These are phyloP conservation scores for Ovibos moschatus DNA, from an alignment of 2,113 vertebrate genomes.

Conservation along the genomic window DNA sequence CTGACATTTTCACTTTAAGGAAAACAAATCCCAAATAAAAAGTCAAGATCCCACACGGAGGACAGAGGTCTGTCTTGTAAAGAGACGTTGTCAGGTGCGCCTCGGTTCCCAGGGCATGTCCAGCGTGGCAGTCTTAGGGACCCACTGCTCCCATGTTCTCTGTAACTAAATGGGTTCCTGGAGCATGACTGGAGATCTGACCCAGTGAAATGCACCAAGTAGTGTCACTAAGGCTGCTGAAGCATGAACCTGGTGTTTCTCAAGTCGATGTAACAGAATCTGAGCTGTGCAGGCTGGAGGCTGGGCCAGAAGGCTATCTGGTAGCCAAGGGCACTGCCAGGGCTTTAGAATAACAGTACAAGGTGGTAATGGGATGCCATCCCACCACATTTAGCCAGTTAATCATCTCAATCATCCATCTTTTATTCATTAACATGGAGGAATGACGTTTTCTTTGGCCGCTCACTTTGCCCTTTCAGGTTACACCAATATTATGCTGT, in stretches of 20 bases:
- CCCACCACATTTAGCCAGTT: not conserved
- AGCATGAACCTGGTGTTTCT: conserved; percentile 52
- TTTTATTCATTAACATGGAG: conserved; percentile 40
- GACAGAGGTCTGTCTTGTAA: not conserved
- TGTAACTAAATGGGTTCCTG: not conserved
- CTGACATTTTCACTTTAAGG: not conserved
- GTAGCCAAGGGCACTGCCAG: conserved; percentile 23
- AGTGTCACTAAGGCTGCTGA: not conserved
- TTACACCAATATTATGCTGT: not conserved
- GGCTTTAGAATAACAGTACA: not conserved
- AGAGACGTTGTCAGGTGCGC: not conserved
- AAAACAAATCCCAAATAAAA: conserved; percentile 18
- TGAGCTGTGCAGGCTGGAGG: not conserved
- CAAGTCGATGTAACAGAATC: conserved; percentile 22
- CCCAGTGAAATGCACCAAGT: not conserved
- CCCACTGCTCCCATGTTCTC: not conserved
- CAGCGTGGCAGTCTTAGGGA: not conserved
- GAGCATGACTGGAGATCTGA: conserved; percentile 8
- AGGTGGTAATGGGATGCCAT: not conserved
- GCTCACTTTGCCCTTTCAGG: not conserved
- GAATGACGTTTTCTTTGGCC: not conserved
- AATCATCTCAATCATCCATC: not conserved
- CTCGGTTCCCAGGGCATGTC: not conserved
- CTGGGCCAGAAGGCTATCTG: conserved; percentile 11
- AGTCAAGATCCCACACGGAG: not conserved